phyloP scores from a whole-genome alignment of 1,140 invertebrate species.

The Ceratina calcarata region DNA sequence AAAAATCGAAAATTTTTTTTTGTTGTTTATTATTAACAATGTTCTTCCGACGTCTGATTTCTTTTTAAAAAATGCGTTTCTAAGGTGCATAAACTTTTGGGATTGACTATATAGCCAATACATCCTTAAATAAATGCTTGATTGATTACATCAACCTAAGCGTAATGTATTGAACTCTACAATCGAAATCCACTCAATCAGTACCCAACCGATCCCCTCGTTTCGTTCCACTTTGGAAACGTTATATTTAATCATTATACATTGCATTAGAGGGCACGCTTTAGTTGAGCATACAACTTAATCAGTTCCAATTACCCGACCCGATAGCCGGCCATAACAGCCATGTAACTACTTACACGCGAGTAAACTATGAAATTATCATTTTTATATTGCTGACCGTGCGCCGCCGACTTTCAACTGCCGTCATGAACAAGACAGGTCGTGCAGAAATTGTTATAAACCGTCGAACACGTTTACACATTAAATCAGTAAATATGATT shows the following conservation, averaged over 20 bases:
- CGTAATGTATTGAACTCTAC: too few species aligned
- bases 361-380: too few species aligned
- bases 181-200: too few species aligned
- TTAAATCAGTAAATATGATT: constrained; percentile 31
- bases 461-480: background rate
- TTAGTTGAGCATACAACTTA: background rate
- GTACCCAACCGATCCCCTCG: too few species aligned
- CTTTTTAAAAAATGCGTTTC: too few species aligned
- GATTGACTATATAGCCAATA: too few species aligned
- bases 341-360: background rate
- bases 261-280: background rate
- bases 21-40: too few species aligned
- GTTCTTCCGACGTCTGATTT: too few species aligned
- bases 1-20: too few species aligned
- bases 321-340: background rate
- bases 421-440: background rate
- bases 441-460: background rate
- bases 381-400: background rate
- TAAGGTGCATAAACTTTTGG: too few species aligned
- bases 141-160: background rate
- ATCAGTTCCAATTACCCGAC: constrained; percentile 1
- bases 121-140: background rate
- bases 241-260: constrained; percentile 3
- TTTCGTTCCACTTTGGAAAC: too few species aligned
- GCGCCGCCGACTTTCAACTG: background rate